Percentiles rank a stretch among this genome's conserved stretches.
Conservation (phyloP, 2,888 invertebrate genomes). For the Nomada hirtipes region DNA sequence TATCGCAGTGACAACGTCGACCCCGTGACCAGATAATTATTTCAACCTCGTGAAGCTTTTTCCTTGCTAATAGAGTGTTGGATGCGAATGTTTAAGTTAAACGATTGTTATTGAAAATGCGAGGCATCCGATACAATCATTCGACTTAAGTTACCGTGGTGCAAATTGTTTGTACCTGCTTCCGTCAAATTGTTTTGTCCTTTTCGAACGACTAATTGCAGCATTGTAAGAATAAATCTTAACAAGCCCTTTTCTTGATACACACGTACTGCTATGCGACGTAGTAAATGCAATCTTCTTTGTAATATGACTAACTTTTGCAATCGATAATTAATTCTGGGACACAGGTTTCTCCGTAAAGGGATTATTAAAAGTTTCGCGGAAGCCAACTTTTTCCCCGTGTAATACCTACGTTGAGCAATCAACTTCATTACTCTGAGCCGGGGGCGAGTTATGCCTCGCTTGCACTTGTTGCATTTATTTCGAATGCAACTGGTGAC, state of each 20-base stretch:
- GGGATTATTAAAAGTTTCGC: background rate
- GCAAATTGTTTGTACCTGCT: background rate
- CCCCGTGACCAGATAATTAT: background rate
- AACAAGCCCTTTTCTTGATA: too few species aligned
- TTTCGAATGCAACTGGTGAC: constrained; percentile 24
- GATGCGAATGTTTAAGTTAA: background rate
- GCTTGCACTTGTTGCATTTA: constrained; percentile 51
- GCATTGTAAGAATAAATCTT: too few species aligned
- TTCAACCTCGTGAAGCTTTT: background rate
- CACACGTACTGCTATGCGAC: too few species aligned
- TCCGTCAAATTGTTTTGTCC: background rate
- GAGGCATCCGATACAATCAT: background rate
- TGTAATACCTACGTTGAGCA: background rate
- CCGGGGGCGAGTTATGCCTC: background rate
- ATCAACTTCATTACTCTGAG: background rate
- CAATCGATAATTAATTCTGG: background rate
- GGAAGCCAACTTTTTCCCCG: background rate
- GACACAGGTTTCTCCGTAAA: background rate
- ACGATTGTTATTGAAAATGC: background rate
- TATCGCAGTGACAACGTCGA: constrained; percentile 12
- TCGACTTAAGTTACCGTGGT: background rate
- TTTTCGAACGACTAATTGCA: too few species aligned
- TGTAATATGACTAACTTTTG: too few species aligned
- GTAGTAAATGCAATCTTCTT: too few species aligned
- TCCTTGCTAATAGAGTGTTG: background rate